phyloP scores from a whole-genome alignment of 1,140 invertebrate species.

The Portunus trituberculatus region DNA sequence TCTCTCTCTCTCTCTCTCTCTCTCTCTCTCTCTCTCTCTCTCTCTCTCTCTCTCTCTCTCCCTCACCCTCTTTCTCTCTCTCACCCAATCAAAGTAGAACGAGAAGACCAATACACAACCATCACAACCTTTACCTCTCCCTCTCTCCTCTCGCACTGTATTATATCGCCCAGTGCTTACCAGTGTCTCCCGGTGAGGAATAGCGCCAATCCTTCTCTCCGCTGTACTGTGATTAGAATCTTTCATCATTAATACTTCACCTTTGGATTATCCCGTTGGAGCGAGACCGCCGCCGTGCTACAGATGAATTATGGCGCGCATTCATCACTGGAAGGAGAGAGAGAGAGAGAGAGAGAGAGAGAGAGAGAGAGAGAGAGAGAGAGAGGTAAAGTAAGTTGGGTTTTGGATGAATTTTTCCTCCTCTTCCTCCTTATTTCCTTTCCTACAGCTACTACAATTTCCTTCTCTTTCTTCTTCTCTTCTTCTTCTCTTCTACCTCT shows the following conservation, averaged over 20 bases:
- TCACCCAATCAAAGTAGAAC: not conserved
- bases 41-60: constrained; percentile 15
- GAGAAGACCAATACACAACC: too few species aligned
- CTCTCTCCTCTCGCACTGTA: not conserved
- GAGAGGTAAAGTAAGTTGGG: not conserved
- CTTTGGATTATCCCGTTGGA: not conserved
- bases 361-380: not conserved
- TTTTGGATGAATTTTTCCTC: too few species aligned
- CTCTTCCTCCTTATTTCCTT: not conserved
- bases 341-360: not conserved
- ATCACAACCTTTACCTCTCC: not conserved
- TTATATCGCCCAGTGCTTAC: constrained; percentile 23
- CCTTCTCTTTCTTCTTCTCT: too few species aligned
- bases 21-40: not conserved
- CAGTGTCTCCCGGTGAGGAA: constrained; percentile 28
- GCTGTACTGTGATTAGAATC: constrained; percentile 60
- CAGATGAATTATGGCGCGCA: constrained; percentile 24
- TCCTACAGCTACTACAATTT: too few species aligned
- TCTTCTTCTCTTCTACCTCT: too few species aligned
- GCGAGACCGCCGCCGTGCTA: not conserved
- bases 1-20: too few species aligned
- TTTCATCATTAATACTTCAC: constrained; percentile 70
- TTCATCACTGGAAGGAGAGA: constrained; percentile 3
- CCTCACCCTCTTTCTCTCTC: not conserved
- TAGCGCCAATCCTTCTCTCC: constrained; percentile 45